Conservation (phyloP, 1,140 invertebrate species). For the Whitmania pigra region DNA sequence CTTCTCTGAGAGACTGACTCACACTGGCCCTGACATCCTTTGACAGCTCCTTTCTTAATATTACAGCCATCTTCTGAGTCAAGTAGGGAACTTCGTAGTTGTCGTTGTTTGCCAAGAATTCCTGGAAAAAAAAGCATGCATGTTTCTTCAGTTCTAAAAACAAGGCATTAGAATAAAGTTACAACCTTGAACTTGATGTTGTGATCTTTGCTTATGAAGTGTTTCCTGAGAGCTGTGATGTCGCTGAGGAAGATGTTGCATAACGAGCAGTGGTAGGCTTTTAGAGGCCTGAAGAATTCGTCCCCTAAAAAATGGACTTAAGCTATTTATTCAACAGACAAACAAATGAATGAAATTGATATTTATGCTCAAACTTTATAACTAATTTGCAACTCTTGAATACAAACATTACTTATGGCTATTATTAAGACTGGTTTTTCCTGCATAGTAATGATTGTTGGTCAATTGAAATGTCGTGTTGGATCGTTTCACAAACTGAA, state of each 20-base stretch:
- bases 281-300: not conserved
- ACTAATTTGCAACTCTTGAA: not conserved
- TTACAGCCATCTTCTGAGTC: not conserved
- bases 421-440: too few relatives aligned
- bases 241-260: not conserved
- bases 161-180: not conserved
- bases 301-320: not conserved
- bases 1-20: too few relatives aligned
- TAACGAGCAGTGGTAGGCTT: constrained; percentile 3
- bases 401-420: not conserved
- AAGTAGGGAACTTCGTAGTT: not conserved
- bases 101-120: constrained; percentile 4
- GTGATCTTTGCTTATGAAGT: not conserved
- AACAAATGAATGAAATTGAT: not conserved
- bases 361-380: not conserved
- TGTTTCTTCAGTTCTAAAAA: not conserved
- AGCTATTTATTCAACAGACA: not conserved
- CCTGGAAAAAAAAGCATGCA: not conserved
- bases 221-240: not conserved
- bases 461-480: too few relatives aligned
- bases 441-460: too few relatives aligned
- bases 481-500: too few relatives aligned
- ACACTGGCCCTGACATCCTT: too few relatives aligned
- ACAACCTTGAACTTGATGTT: constrained; percentile 4
- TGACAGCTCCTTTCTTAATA: not conserved